A percentile compares a stretch with the other conserved stretches of the same genome.
These are phyloP conservation scores for Sitta carolinensis DNA, from an alignment of 2,797 vertebrate species.

Conservation along the genomic window DNA sequence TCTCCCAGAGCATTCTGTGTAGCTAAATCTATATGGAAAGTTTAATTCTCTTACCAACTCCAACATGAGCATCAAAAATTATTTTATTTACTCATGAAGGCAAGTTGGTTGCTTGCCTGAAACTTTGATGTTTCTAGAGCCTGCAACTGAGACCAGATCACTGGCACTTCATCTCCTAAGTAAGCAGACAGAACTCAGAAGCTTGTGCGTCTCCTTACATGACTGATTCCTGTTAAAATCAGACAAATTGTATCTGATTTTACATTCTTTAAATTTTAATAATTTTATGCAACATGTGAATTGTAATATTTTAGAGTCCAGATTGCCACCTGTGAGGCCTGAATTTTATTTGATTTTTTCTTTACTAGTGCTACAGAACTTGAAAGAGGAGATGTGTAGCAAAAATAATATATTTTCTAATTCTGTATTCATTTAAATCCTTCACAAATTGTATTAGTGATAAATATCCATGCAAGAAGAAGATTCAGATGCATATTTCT, in stretches of 20 bases:
- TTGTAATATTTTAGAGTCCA: neutral
- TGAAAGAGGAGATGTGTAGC: neutral
- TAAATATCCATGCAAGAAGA: neutral
- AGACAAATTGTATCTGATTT: neutral
- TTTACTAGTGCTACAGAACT: neutral
- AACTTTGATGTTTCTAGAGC: neutral
- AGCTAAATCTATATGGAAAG: neutral
- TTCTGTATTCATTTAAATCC: neutral
- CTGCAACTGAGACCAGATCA: neutral
- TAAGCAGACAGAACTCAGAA: neutral
- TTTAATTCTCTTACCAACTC: neutral
- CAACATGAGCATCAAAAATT: neutral
- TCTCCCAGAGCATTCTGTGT: neutral
- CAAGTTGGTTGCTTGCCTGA: neutral
- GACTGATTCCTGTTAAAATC: neutral
- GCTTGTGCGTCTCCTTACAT: neutral
- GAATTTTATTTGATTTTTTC: neutral
- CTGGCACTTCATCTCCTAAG: neutral
- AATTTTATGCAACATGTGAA: neutral
- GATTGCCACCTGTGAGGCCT: neutral
- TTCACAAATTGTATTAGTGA: neutral
- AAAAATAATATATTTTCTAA: neutral
- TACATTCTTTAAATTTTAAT: neutral
- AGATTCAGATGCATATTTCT: neutral
- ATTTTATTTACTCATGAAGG: neutral